A percentile compares a stretch with the other conserved stretches of the same genome.
These are phyloP conservation scores for Zapus hudsonius DNA, from an alignment of 2,113 vertebrate species.

Conservation along the genomic window DNA sequence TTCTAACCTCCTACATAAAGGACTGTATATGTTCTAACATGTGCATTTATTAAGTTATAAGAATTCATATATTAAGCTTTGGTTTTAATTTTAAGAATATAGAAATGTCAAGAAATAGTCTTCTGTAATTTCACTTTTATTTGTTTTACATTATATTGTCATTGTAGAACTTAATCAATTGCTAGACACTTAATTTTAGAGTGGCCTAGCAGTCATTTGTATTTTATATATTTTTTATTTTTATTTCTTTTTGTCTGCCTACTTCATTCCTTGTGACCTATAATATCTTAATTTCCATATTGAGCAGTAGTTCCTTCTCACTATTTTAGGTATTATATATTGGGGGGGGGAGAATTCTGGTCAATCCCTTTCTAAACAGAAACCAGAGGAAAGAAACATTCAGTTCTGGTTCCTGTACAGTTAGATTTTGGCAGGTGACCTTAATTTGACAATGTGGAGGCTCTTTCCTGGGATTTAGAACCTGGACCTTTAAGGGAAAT, in stretches of 20 bases:
- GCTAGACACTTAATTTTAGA: background rate
- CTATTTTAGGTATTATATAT: background rate
- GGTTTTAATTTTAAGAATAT: background rate
- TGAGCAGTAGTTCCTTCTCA: background rate
- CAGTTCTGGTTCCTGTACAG: background rate
- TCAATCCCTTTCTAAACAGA: background rate
- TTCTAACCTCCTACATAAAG: background rate
- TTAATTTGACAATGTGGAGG: background rate
- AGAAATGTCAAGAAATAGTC: slow-evolving; percentile 9
- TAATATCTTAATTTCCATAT: background rate
- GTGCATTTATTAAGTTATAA: background rate
- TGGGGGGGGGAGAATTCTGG: background rate
- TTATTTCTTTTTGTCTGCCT: background rate
- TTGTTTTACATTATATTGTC: background rate
- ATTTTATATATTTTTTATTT: background rate
- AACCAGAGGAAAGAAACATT: background rate
- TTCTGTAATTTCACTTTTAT: background rate
- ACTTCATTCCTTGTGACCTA: background rate
- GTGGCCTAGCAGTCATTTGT: background rate
- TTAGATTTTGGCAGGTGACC: background rate
- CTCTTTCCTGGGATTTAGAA: background rate
- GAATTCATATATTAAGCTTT: background rate
- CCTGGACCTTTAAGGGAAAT: background rate
- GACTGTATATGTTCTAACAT: background rate
- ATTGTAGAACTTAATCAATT: background rate